Conservation (phyloP, 2,888 invertebrate genomes). For the Catocala nupta region DNA sequence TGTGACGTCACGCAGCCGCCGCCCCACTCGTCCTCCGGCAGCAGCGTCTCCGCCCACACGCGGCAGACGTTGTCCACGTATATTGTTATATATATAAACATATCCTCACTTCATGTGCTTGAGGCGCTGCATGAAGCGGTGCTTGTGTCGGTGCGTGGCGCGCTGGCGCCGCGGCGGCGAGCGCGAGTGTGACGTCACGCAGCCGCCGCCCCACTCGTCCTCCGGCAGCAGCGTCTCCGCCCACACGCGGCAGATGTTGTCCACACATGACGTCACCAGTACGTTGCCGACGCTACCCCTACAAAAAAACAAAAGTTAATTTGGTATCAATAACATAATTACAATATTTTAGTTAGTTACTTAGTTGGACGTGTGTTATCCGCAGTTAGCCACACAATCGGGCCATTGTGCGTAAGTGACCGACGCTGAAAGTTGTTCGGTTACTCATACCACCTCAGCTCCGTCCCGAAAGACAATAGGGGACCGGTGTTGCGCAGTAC, state of each 20-base stretch:
- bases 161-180: conserved; percentile 90
- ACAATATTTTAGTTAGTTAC: too few species aligned
- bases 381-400: too few species aligned
- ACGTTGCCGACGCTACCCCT: conserved; percentile 99
- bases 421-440: too few species aligned
- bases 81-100: neutral
- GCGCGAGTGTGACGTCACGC: conserved; percentile 88
- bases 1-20: conserved; percentile 86
- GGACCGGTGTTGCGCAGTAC: too few species aligned
- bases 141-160: conserved; percentile 96
- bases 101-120: conserved; percentile 96
- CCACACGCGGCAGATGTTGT: conserved; percentile 99
- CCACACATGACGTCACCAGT: conserved; percentile 98
- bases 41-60: conserved; percentile 98
- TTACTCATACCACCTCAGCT: too few species aligned
- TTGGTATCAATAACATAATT: too few species aligned
- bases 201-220: conserved; percentile 92
- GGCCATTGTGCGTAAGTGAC: too few species aligned
- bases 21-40: conserved; percentile 96
- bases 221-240: conserved; percentile 98
- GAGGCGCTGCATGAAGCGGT: conserved; percentile 97
- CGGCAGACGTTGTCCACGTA: conserved; percentile 99
- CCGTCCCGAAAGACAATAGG: too few species aligned
- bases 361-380: too few species aligned
- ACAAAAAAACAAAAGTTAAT: conserved; percentile 21